Conservation (phyloP, 37 sponge, comb jelly and placozoan genomes). For the Spongilla lacustris region DNA sequence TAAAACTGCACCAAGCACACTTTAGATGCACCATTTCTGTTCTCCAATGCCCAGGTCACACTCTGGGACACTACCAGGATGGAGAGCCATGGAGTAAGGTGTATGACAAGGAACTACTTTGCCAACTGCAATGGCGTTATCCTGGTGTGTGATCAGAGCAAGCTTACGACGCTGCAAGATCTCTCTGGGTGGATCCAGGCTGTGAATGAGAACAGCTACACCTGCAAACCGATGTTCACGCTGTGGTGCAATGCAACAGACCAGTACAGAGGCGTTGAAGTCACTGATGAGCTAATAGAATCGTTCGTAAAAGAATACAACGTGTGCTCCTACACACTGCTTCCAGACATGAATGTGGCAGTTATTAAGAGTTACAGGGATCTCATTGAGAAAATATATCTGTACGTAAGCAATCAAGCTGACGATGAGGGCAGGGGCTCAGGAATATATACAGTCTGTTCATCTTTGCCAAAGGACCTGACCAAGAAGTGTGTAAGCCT, state of each 20-base stretch:
- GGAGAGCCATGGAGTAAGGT: constrained; percentile 5
- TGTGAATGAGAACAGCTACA: background rate
- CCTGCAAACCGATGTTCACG: background rate
- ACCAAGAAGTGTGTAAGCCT: background rate
- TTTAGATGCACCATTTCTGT: background rate
- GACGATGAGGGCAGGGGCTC: background rate
- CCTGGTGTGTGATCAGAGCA: constrained; percentile 16
- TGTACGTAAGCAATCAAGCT: too few species aligned
- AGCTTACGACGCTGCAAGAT: background rate
- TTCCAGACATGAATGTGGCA: background rate
- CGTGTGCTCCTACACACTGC: background rate
- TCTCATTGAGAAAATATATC: background rate
- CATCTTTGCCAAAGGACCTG: background rate
- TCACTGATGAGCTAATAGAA: background rate
- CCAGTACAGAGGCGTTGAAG: background rate
- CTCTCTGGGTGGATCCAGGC: constrained; percentile 22
- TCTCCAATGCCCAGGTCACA: constrained; percentile 1
- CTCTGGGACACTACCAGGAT: constrained; percentile 41
- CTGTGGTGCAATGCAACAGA: constrained; percentile 13
- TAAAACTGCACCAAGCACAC: too few species aligned
- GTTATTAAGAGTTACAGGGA: background rate
- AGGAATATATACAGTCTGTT: background rate
- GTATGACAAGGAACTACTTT: constrained; percentile 51
- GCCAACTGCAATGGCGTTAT: background rate
- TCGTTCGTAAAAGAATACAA: background rate